Conservation (phyloP, 2,888 invertebrate species). For the Actias luna region DNA sequence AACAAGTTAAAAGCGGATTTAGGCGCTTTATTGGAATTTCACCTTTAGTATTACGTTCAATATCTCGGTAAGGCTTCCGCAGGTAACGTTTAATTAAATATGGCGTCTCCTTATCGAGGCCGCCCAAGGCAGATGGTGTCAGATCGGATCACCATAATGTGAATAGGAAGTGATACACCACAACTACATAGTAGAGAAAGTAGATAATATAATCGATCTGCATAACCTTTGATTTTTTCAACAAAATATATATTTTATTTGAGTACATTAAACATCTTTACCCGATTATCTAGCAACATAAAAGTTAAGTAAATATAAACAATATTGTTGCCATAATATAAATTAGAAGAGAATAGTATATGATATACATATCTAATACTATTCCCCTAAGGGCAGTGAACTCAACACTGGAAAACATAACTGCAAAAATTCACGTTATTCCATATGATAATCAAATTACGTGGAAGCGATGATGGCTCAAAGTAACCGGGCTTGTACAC, state of each 20-base stretch:
- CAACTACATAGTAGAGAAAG: neutral
- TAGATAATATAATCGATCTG: neutral
- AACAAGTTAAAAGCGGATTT: constrained; percentile 9
- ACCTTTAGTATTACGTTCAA: neutral
- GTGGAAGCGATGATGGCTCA: too few relatives aligned
- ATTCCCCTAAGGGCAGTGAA: too few relatives aligned
- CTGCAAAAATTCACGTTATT: too few relatives aligned
- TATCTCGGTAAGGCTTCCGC: constrained; percentile 33
- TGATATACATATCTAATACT: too few relatives aligned
- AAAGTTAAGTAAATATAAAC: too few relatives aligned
- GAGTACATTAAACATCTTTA: too few relatives aligned
- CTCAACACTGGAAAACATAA: too few relatives aligned
- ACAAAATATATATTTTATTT: neutral
- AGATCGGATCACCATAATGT: constrained; percentile 46
- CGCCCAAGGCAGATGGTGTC: constrained; percentile 42
- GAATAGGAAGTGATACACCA: constrained; percentile 20
- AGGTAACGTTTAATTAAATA: constrained; percentile 50
- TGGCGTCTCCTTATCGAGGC: constrained; percentile 35
- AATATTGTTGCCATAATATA: too few relatives aligned
- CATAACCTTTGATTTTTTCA: neutral
- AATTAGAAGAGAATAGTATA: too few relatives aligned
- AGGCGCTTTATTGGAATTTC: neutral
- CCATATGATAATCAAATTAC: too few relatives aligned
- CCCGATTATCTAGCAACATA: too few relatives aligned
- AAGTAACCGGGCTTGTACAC: too few relatives aligned